Percentiles rank a stretch among this genome's conserved stretches.
Evolutionary conservation across 2,888 invertebrate species (phyloP).

Genomic region (Osedax frankpressi): DNA sequence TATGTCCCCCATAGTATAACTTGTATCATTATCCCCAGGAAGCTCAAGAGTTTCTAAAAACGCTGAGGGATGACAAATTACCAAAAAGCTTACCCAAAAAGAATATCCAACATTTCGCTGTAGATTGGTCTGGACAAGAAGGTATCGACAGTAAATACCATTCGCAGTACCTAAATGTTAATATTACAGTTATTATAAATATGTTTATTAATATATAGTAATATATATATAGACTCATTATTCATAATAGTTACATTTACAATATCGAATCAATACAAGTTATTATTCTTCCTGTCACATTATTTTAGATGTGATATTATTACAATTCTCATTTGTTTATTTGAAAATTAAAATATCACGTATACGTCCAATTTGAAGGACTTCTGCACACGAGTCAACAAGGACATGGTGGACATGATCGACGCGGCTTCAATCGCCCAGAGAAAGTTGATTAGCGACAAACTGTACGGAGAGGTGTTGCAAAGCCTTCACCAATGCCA

Average conservation of each 20-base stretch:
- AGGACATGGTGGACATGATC: slow-evolving; percentile 71
- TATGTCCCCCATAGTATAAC: too few relatives aligned
- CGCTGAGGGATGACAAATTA: slow-evolving; percentile 74
- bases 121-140: slow-evolving; percentile 83
- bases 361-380: too few relatives aligned
- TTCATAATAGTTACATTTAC: too few relatives aligned
- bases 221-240: too few relatives aligned
- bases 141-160: slow-evolving; percentile 84
- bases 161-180: slow-evolving; percentile 72
- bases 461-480: slow-evolving; percentile 36
- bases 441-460: slow-evolving; percentile 63
- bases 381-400: neutral
- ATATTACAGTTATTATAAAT: neutral
- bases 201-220: too few relatives aligned
- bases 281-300: too few relatives aligned
- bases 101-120: slow-evolving; percentile 51
- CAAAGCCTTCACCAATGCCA: slow-evolving; percentile 86
- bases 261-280: too few relatives aligned
- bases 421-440: slow-evolving; percentile 90
- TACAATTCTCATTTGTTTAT: too few relatives aligned
- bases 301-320: too few relatives aligned
- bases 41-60: slow-evolving; percentile 73
- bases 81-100: slow-evolving; percentile 47
- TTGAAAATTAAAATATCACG: too few relatives aligned
- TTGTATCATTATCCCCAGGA: too few relatives aligned